Evolutionary conservation across 2,888 invertebrate genomes (phyloP).

Genomic region (Rotaria macrura): DNA sequence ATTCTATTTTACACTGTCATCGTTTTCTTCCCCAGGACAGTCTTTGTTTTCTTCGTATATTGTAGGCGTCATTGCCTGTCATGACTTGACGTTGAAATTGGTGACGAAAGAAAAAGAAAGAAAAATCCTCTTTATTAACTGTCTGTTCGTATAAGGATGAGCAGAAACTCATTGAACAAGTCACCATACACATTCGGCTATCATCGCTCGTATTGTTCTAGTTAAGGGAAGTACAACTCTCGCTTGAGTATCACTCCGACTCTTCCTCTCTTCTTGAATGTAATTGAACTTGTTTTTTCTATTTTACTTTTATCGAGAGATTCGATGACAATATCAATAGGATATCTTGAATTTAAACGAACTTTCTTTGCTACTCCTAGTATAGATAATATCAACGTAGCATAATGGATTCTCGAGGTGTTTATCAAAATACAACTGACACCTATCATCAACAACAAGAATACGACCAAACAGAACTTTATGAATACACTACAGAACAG

Average conservation of each 20-base stretch:
- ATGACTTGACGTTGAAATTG: neutral
- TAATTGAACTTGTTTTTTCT: too few species aligned
- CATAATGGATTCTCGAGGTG: neutral
- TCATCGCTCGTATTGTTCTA: neutral
- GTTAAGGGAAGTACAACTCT: neutral
- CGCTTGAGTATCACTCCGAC: neutral
- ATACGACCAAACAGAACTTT: constrained; percentile 23
- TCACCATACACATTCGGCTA: neutral
- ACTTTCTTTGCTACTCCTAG: too few species aligned
- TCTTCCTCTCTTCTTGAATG: neutral
- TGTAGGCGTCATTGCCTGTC: neutral
- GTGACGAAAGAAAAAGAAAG: neutral
- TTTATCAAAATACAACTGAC: neutral
- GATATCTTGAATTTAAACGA: too few species aligned
- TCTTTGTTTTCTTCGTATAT: neutral
- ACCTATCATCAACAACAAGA: neutral
- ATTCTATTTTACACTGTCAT: neutral
- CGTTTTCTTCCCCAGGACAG: neutral
- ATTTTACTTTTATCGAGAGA: too few species aligned
- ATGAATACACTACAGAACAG: constrained; percentile 21
- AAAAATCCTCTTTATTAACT: neutral
- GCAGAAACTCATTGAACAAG: neutral
- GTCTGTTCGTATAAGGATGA: neutral
- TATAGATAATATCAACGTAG: neutral
- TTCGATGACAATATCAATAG: too few species aligned